Percentiles rank a stretch among this genome's conserved stretches.
These are phyloP conservation scores for Aradus depressus DNA, from an alignment of 2,888 invertebrate genomes.

Conservation along the genomic window DNA sequence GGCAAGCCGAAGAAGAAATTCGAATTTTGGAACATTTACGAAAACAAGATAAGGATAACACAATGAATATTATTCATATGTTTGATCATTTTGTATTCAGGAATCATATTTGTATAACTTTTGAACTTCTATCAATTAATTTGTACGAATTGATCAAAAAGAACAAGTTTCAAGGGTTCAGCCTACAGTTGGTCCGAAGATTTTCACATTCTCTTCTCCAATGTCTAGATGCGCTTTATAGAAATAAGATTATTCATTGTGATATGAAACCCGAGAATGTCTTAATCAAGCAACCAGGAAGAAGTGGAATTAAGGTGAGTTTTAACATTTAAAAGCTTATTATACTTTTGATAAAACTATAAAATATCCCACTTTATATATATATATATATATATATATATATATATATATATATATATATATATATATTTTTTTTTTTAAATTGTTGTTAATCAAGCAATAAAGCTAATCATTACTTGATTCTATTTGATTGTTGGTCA, in stretches of 20 bases:
- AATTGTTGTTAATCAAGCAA: no score
- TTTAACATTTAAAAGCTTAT: no score
- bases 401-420: no score
- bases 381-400: no score
- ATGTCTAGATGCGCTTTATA: slow-evolving; percentile 87
- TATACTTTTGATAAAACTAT: no score
- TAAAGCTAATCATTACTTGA: no score
- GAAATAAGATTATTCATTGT: slow-evolving; percentile 97
- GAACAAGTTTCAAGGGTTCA: slow-evolving; percentile 97
- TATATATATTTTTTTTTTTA: no score
- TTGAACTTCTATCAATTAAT: slow-evolving; percentile 93
- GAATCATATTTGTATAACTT: slow-evolving; percentile 97
- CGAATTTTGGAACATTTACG: slow-evolving; percentile 88
- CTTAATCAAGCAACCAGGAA: slow-evolving; percentile 92
- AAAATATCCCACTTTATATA: no score
- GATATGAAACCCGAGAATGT: slow-evolving; percentile 99
- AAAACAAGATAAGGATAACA: slow-evolving; percentile 92
- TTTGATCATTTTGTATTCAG: slow-evolving; percentile 95
- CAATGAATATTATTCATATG: slow-evolving; percentile 98
- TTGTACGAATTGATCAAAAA: slow-evolving; percentile 98
- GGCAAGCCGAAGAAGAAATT: slow-evolving; percentile 97
- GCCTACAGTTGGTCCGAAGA: slow-evolving; percentile 90
- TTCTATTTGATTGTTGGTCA: no score
- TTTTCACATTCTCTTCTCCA: slow-evolving; percentile 95
- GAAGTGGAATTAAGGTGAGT: slow-evolving; percentile 91